Evolutionary conservation across 2,797 vertebrate species (phyloP), one percentile per base, ranked within the genome.

Genomic region (Meriones psammophilus): DNA sequence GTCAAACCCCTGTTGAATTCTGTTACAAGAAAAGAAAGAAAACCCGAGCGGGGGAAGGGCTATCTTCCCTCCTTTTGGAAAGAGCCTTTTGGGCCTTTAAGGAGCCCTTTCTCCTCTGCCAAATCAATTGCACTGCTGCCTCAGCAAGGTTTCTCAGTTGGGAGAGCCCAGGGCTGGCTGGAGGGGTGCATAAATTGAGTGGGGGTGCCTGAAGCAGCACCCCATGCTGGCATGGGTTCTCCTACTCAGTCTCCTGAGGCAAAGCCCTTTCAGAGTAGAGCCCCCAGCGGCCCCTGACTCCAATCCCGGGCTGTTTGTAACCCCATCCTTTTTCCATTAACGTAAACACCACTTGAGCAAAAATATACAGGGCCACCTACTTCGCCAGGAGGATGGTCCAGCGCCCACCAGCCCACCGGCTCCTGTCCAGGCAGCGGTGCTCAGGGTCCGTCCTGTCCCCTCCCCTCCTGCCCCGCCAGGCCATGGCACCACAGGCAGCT

Each of bases 361-460:
- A 99, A 99, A 99, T 99, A 99, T 98, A 99, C 99, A 98, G 92
- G 99, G 99, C 99, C 99, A 99, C 99, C 99, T 99, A 99, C 99
- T 97, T 98, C 98, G 99, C 97, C 83, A 87, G 98, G 93, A 98
- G 98, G 99, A 98, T 97, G 98, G 98, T 96, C 98, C 98, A 97
- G 98, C 89, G 73, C 98, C 98, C 98, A 98, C 92, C 71, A 26
- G 56, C 79, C 91, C 7, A 18, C 12, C 24, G 33, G 46, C 68
- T 73, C 58, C 68, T 73, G 8, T 39, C 68, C 24, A 39, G 68
- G 33, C 36, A 33, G 68, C 8, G 13, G 42, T 69, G 42, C 42
- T 42, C 50, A 50, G 10, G 50, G 50, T 50, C 50, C 1, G 10
- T 10, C 50, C 50, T 50, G 50, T 50, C 50, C 50, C 50, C 50